A percentile compares a stretch with the other conserved stretches of the same genome.
These are phyloP conservation scores for Zele albiditarsus DNA, from an alignment of 2,888 invertebrate genomes.

Conservation along the genomic window DNA sequence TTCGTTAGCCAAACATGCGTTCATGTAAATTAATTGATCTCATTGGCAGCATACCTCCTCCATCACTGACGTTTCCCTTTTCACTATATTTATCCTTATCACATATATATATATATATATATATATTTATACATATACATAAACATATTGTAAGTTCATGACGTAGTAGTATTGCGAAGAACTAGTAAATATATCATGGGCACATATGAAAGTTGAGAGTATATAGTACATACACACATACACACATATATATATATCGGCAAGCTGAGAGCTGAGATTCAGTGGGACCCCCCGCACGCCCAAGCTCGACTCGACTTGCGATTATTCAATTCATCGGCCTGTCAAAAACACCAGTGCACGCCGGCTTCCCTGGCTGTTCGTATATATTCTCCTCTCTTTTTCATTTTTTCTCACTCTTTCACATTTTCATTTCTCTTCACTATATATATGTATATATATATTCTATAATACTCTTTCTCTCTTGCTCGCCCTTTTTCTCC, in stretches of 20 bases:
- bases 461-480: slow-evolving; percentile 28
- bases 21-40: slow-evolving; percentile 61
- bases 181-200: slow-evolving; percentile 28
- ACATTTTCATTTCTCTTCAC: slow-evolving; percentile 44
- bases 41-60: background rate
- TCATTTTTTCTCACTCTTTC: slow-evolving; percentile 50
- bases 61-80: background rate
- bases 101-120: slow-evolving; percentile 12
- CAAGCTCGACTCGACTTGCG: slow-evolving; percentile 71
- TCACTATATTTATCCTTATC: background rate
- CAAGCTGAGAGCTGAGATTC: slow-evolving; percentile 71
- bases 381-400: slow-evolving; percentile 49
- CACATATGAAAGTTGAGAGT: slow-evolving; percentile 28
- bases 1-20: slow-evolving; percentile 52
- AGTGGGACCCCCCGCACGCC: slow-evolving; percentile 64
- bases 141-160: slow-evolving; percentile 2
- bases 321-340: slow-evolving; percentile 74
- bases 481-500: slow-evolving; percentile 39
- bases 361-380: slow-evolving; percentile 67
- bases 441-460: slow-evolving; percentile 11
- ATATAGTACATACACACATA: slow-evolving; percentile 21
- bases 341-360: slow-evolving; percentile 73
- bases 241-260: slow-evolving; percentile 49
- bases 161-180: slow-evolving; percentile 9
- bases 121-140: background rate